Conservation (phyloP, 1,140 invertebrate genomes). For the Melanaphis sacchari region DNA sequence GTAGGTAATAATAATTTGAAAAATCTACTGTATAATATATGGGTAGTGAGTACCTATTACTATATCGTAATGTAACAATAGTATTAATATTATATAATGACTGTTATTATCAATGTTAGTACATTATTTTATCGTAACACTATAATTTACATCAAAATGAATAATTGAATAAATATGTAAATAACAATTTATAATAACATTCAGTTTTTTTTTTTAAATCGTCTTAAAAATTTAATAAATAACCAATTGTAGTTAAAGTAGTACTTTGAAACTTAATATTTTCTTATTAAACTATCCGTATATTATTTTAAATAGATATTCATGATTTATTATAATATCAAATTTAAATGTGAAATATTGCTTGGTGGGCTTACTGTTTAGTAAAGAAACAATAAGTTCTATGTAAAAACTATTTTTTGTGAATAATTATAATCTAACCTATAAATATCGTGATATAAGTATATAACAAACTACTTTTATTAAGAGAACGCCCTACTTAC, state of each 20-base stretch:
- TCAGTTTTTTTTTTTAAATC: neutral
- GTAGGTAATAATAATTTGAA: neutral
- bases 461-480: too few species aligned
- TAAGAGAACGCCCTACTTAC: too few species aligned
- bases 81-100: constrained; percentile 15
- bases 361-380: neutral
- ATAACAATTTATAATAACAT: neutral
- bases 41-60: neutral
- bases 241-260: neutral
- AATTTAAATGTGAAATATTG: neutral
- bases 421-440: neutral
- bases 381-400: neutral
- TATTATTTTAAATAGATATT: neutral
- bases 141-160: constrained; percentile 34
- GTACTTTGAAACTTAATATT: neutral
- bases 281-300: neutral
- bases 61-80: neutral
- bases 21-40: neutral
- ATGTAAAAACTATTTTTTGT: neutral
- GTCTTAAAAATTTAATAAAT: neutral
- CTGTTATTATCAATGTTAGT: constrained; percentile 22
- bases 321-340: neutral
- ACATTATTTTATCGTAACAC: constrained; percentile 1
- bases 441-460: neutral
- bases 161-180: constrained; percentile 42